These are phyloP conservation scores for Nothocercus nigrocapillus DNA, from an alignment of 2,113 vertebrate species.

Conservation along the genomic window DNA sequence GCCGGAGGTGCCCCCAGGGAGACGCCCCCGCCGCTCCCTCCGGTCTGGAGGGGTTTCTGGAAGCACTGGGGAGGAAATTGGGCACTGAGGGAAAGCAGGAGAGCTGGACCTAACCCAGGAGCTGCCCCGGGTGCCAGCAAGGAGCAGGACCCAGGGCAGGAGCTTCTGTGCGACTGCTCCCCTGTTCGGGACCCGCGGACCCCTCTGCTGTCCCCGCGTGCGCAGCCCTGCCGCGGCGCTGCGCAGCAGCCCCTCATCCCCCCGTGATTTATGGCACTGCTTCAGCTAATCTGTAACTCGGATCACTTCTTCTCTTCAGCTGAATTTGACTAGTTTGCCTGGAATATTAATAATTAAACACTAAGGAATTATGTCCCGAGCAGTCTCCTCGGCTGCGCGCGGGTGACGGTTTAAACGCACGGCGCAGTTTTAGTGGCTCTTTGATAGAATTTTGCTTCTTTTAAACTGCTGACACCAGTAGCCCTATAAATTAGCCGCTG, in stretches of 20 bases:
- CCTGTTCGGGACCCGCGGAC: too few species aligned
- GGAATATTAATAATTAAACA: conserved; percentile 64
- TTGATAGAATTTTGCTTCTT: conserved; percentile 59
- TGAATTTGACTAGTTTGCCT: conserved; percentile 69
- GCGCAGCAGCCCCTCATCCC: conserved; percentile 49
- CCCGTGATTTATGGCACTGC: conserved; percentile 51
- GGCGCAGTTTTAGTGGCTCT: background rate
- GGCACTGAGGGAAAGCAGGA: too few species aligned
- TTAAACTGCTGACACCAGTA: conserved; percentile 71
- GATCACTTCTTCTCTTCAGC: background rate
- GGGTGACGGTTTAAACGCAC: conserved; percentile 53
- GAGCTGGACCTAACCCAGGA: too few species aligned
- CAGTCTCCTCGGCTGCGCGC: conserved; percentile 57
- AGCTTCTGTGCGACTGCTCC: too few species aligned
- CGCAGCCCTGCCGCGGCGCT: background rate
- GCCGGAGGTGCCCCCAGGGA: too few species aligned
- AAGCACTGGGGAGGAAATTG: too few species aligned
- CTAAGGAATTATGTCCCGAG: conserved; percentile 51
- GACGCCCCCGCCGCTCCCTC: too few species aligned
- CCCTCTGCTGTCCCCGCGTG: background rate
- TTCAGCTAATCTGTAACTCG: conserved; percentile 72
- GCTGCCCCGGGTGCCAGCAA: too few species aligned
- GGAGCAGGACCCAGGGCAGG: too few species aligned
- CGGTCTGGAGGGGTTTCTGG: too few species aligned
- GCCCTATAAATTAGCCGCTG: conserved; percentile 73